phyloP scores from a whole-genome alignment of 1,140 invertebrate species.

The Cydia amplana region DNA sequence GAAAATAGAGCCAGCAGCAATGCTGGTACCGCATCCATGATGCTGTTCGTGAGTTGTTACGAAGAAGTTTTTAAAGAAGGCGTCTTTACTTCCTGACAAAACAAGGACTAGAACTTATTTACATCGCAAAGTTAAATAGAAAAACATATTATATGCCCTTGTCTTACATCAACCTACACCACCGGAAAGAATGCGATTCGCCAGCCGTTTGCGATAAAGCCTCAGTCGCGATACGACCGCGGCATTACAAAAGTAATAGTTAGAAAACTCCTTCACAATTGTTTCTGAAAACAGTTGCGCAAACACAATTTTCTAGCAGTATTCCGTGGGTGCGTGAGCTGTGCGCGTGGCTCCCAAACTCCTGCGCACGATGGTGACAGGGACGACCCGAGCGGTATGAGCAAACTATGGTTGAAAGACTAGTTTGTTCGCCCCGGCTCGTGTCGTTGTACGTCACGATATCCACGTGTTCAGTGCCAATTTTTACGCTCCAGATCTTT shows the following conservation, averaged over 20 bases:
- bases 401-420: slow-evolving; percentile 68
- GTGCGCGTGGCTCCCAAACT: slow-evolving; percentile 47
- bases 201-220: slow-evolving; percentile 42
- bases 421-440: slow-evolving; percentile 80
- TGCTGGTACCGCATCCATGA: too few relatives aligned
- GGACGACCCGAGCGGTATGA: slow-evolving; percentile 77
- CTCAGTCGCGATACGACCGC: slow-evolving; percentile 39
- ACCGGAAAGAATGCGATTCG: slow-evolving; percentile 29
- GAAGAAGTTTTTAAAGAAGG: not conserved
- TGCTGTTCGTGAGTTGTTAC: too few relatives aligned
- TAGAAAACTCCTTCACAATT: slow-evolving; percentile 74
- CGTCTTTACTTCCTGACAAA: not conserved
- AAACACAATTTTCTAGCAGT: slow-evolving; percentile 64
- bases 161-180: not conserved
- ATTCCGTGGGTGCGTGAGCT: slow-evolving; percentile 39
- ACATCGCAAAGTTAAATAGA: too few relatives aligned
- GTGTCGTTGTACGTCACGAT: slow-evolving; percentile 66
- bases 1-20: too few relatives aligned
- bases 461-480: slow-evolving; percentile 32
- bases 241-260: slow-evolving; percentile 68
- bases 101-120: not conserved
- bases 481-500: slow-evolving; percentile 20
- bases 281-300: slow-evolving; percentile 75
- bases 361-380: slow-evolving; percentile 37
- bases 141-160: slow-evolving; percentile 10